These are phyloP conservation scores for Dendrolimus kikuchii DNA, from an alignment of 1,140 invertebrate genomes.

Conservation along the genomic window DNA sequence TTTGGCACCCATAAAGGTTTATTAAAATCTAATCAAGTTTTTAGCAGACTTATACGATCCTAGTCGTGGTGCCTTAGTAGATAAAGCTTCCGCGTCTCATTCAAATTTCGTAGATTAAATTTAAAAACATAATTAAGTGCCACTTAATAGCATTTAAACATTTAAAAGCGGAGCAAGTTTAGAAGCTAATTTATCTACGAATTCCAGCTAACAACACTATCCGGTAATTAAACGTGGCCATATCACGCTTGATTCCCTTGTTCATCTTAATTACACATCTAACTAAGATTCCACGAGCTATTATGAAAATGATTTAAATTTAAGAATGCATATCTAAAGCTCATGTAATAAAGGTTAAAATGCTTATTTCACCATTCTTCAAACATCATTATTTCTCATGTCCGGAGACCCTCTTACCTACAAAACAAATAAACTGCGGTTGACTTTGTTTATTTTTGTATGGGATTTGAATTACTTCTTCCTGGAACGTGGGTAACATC, in stretches of 20 bases:
- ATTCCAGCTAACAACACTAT: constrained; percentile 8
- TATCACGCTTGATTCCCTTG: no score
- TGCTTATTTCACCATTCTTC: constrained; percentile 32
- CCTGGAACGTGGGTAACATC: constrained; percentile 43
- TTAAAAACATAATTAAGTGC: no score
- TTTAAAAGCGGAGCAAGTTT: constrained; percentile 11
- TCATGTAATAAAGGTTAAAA: constrained; percentile 18
- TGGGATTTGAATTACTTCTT: constrained; percentile 50
- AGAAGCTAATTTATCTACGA: constrained; percentile 5
- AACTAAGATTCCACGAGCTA: not conserved
- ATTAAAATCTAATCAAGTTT: constrained; percentile 4
- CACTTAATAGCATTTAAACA: no score
- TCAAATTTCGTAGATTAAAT: no score
- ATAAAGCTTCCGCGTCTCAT: no score
- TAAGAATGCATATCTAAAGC: constrained; percentile 10
- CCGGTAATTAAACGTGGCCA: not conserved
- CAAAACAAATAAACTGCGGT: constrained; percentile 54
- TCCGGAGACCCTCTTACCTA: constrained; percentile 35
- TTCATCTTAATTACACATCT: no score
- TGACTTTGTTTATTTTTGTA: constrained; percentile 55
- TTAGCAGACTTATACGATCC: no score
- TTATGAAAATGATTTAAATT: constrained; percentile 16
- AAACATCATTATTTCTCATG: constrained; percentile 43
- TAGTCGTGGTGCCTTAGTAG: no score
- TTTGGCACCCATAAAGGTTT: constrained; percentile 30